phyloP scores from a whole-genome alignment of 1,140 invertebrate genomes.

The Octopus bimaculoides region DNA sequence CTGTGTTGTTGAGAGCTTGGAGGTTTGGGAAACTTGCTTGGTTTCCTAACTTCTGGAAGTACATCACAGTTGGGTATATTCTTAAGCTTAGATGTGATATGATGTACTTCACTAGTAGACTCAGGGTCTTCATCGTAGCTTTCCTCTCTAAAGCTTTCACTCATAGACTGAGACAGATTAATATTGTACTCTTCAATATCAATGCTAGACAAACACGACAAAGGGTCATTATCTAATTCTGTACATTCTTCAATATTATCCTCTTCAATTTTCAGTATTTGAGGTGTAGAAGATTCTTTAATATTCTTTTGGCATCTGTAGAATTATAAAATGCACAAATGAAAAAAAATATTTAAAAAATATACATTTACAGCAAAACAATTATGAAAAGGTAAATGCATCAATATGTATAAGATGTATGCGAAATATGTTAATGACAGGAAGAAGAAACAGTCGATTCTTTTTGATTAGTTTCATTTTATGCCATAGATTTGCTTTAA shows the following conservation, averaged over 20 bases:
- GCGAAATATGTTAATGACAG: neutral
- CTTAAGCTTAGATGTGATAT: neutral
- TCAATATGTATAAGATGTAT: neutral
- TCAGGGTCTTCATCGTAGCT: neutral
- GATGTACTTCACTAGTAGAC: neutral
- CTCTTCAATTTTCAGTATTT: conserved; percentile 43
- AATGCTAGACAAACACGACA: conserved; percentile 21
- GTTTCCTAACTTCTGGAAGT: too few relatives aligned
- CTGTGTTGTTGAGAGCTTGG: too few relatives aligned
- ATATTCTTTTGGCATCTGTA: conserved; percentile 44
- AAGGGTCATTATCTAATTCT: conserved; percentile 23
- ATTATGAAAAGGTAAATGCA: neutral
- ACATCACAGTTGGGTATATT: neutral
- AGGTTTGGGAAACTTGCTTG: too few relatives aligned
- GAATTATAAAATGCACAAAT: conserved; percentile 3
- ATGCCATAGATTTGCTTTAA: too few relatives aligned
- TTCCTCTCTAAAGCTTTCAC: neutral
- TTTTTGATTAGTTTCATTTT: too few relatives aligned
- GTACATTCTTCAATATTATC: conserved; percentile 29
- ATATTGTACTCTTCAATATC: conserved; percentile 12
- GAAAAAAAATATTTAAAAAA: neutral
- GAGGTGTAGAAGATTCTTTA: conserved; percentile 36
- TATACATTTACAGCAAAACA: neutral
- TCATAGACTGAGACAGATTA: conserved; percentile 2
- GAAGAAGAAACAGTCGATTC: too few relatives aligned